Percentiles rank a stretch among this genome's conserved stretches.
Conservation (phyloP, 92 coral and sea anemone species). For the Bergia puertoricense region DNA sequence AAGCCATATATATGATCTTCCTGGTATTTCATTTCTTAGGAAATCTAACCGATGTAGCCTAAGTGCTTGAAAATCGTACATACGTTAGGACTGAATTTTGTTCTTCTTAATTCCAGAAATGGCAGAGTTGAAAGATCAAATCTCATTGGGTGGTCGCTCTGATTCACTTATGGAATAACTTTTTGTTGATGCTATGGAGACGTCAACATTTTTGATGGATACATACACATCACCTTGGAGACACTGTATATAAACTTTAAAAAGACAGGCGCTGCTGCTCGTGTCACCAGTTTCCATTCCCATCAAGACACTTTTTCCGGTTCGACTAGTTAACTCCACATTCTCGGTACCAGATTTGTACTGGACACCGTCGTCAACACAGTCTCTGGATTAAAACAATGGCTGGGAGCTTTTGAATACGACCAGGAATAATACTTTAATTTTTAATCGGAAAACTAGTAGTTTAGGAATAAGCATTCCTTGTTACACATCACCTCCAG, state of each 20-base stretch:
- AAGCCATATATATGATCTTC: neutral
- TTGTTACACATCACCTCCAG: neutral
- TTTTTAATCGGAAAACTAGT: neutral
- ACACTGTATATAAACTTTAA: neutral
- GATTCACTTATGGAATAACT: conserved; percentile 2
- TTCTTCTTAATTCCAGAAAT: conserved; percentile 68
- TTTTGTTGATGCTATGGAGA: neutral
- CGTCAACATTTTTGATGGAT: neutral
- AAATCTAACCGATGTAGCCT: neutral
- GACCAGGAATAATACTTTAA: neutral
- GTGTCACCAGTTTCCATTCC: no score
- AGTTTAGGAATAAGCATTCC: no score
- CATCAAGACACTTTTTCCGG: no score
- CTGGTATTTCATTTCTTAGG: neutral
- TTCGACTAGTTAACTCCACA: neutral
- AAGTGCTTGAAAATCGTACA: neutral
- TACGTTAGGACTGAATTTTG: neutral
- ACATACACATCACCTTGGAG: neutral
- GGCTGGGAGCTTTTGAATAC: no score
- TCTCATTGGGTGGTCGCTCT: conserved; percentile 74
- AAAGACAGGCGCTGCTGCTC: no score
- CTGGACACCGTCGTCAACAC: neutral
- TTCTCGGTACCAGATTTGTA: neutral
- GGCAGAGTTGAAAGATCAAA: conserved; percentile 93
- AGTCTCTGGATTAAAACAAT: neutral